These are phyloP conservation scores for Hydrotaea diabolus DNA, from an alignment of 2,888 invertebrate genomes.

Conservation along the genomic window DNA sequence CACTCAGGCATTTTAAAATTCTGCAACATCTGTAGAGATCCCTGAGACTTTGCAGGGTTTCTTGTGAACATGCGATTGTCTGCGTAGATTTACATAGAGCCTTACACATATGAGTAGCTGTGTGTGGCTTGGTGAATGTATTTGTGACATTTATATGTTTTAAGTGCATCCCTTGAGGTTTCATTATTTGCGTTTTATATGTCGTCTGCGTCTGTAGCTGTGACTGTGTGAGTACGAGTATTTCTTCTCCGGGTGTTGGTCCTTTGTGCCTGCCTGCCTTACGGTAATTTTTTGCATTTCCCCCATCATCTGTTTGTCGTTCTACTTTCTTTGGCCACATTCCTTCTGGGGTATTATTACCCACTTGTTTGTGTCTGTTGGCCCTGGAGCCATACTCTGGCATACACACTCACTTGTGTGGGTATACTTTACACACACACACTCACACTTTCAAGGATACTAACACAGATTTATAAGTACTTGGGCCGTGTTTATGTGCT, in stretches of 20 bases:
- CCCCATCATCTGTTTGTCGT: constrained; percentile 42
- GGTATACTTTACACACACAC: neutral
- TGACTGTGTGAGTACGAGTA: neutral
- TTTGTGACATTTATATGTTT: constrained; percentile 62
- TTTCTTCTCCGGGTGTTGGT: neutral
- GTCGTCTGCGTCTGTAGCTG: constrained; percentile 22
- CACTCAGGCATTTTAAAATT: constrained; percentile 55
- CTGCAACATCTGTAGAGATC: constrained; percentile 12
- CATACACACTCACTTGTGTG: neutral
- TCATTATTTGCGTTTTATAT: constrained; percentile 60
- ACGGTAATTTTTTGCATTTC: constrained; percentile 50
- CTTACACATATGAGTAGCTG: neutral
- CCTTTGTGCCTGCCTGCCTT: constrained; percentile 5
- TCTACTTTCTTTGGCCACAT: constrained; percentile 37
- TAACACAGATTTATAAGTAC: constrained; percentile 35
- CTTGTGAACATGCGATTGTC: neutral
- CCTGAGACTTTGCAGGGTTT: neutral
- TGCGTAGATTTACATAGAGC: neutral
- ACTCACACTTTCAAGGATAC: no score
- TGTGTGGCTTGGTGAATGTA: constrained; percentile 44
- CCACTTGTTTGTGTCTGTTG: constrained; percentile 51
- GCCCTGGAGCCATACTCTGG: neutral
- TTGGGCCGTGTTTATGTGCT: neutral
- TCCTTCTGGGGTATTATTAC: constrained; percentile 51
- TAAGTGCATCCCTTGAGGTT: constrained; percentile 67